Percentiles rank a stretch among this genome's conserved stretches.
These are phyloP conservation scores for Cassiopea andromeda DNA, from an alignment of 30 jellyfish, hydroid and myxozoan genomes.

Conservation along the genomic window DNA sequence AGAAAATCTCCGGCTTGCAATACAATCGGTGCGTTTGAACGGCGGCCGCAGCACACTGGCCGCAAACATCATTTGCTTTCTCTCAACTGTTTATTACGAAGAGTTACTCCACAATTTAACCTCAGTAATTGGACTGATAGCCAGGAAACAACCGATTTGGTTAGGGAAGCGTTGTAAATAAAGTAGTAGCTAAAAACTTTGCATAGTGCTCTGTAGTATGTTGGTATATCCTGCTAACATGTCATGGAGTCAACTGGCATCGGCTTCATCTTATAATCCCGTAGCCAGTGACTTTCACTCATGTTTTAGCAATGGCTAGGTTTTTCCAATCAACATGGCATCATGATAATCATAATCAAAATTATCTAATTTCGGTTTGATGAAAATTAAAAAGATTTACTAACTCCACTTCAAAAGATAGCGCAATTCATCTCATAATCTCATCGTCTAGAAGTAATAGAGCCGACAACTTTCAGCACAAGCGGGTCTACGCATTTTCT, in stretches of 20 bases:
- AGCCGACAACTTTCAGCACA: conserved; percentile 1
- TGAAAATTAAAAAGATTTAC: conserved; percentile 22
- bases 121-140: background rate
- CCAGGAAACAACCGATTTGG: background rate
- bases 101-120: conserved; percentile 3
- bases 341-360: background rate
- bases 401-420: conserved; percentile 33
- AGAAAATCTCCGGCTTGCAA: conserved; percentile 82
- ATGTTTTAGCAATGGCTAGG: background rate
- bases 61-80: conserved; percentile 14
- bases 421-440: conserved; percentile 18
- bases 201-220: too few relatives aligned
- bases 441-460: conserved; percentile 13
- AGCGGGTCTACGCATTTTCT: background rate
- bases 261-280: too few relatives aligned
- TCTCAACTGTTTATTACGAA: background rate
- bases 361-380: conserved; percentile 1
- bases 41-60: conserved; percentile 61
- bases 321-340: background rate
- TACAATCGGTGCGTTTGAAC: conserved; percentile 64
- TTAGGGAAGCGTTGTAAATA: background rate
- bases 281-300: too few relatives aligned
- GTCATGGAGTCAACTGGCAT: too few relatives aligned
- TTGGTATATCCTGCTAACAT: too few relatives aligned
- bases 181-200: too few relatives aligned